Evolutionary conservation across 1,140 invertebrate genomes (phyloP).

Genomic region (Rhyzopertha dominica): DNA sequence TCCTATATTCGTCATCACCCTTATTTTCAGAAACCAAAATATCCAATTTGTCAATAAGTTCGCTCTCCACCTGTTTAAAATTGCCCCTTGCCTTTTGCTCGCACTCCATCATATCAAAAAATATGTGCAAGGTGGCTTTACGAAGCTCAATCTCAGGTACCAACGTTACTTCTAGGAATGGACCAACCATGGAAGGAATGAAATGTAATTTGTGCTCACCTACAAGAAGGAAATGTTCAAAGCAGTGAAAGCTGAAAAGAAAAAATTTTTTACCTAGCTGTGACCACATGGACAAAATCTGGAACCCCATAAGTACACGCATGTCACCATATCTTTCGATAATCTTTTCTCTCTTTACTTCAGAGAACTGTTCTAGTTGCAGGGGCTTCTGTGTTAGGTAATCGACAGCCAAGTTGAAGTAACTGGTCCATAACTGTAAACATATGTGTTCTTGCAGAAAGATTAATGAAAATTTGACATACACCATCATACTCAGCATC

Average conservation of each 20-base stretch:
- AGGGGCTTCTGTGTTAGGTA: conserved; percentile 84
- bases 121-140: conserved; percentile 87
- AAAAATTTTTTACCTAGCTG: conserved; percentile 60
- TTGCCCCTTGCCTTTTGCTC: conserved; percentile 78
- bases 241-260: neutral
- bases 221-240: conserved; percentile 34
- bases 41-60: conserved; percentile 90
- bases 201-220: conserved; percentile 80
- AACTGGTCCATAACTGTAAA: conserved; percentile 79
- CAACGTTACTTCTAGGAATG: conserved; percentile 86
- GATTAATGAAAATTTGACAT: too few relatives aligned
- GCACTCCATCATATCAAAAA: conserved; percentile 96
- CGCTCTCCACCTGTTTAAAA: conserved; percentile 85
- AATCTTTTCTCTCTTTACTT: conserved; percentile 72
- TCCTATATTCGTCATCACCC: conserved; percentile 87
- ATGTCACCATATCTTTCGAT: conserved; percentile 84
- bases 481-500: too few relatives aligned
- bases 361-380: conserved; percentile 79
- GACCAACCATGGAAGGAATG: conserved; percentile 89
- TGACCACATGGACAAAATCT: conserved; percentile 92
- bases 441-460: too few relatives aligned
- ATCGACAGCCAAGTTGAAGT: conserved; percentile 81
- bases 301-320: conserved; percentile 88
- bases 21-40: conserved; percentile 88
- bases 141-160: conserved; percentile 84